Conservation (phyloP, 1,140 invertebrate species). For the Medauroidea extradentata region DNA sequence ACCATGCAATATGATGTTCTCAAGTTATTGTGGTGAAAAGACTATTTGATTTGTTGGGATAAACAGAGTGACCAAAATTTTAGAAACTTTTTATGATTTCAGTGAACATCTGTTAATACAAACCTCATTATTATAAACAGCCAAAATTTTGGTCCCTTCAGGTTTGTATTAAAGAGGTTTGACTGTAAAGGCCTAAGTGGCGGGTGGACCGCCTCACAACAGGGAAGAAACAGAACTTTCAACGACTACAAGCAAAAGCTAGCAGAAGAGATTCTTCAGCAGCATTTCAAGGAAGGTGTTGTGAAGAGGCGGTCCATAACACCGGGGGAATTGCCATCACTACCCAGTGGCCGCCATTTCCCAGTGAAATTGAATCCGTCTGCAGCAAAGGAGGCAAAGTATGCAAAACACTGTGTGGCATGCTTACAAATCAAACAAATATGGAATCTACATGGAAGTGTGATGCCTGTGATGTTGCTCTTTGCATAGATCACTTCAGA, state of each 20-base stretch:
- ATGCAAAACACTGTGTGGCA: slow-evolving; percentile 16
- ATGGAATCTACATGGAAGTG: not conserved
- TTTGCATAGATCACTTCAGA: not conserved
- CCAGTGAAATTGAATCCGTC: slow-evolving; percentile 15
- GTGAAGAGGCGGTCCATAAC: slow-evolving; percentile 15
- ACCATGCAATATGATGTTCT: no score
- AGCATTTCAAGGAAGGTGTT: slow-evolving; percentile 11
- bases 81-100: no score
- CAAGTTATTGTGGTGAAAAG: no score
- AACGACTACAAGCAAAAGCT: slow-evolving; percentile 14
- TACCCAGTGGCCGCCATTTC: slow-evolving; percentile 22
- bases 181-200: no score
- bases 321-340: slow-evolving; percentile 6
- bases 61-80: no score
- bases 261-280: slow-evolving; percentile 7
- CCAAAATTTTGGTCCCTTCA: no score
- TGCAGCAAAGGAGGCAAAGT: slow-evolving; percentile 11
- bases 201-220: slow-evolving; percentile 7
- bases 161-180: no score
- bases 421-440: slow-evolving; percentile 6
- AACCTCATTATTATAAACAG: no score
- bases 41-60: no score
- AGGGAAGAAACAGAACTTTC: slow-evolving; percentile 16
- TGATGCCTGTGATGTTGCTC: not conserved
- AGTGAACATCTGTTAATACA: no score